A percentile compares a stretch with the other conserved stretches of the same genome.
phyloP scores from a whole-genome alignment of 2,113 vertebrate species.

The Mesembrinibis cayennensis region DNA sequence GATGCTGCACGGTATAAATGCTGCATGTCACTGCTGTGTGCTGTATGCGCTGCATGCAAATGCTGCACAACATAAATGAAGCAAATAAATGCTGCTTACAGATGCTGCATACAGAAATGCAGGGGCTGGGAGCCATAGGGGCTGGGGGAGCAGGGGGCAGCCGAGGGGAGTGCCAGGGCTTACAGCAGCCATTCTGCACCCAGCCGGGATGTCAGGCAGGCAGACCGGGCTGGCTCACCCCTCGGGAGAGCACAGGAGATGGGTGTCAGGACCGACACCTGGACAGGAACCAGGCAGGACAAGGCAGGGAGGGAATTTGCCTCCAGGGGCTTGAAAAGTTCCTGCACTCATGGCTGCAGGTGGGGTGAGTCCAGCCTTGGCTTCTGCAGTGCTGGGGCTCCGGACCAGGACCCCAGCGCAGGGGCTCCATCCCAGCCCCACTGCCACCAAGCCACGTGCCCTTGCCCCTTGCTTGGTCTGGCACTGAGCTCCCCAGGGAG shows the following conservation, averaged over 20 bases:
- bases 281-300: neutral
- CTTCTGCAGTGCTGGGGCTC: neutral
- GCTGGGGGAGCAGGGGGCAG: neutral
- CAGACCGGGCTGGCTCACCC: neutral
- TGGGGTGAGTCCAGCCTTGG: neutral
- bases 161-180: neutral
- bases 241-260: neutral
- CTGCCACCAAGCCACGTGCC: neutral
- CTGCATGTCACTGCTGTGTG: neutral
- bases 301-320: neutral
- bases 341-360: neutral
- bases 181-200: neutral
- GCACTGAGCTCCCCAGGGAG: neutral
- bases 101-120: neutral
- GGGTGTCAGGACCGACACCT: neutral
- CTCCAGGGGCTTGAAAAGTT: neutral
- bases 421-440: neutral
- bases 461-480: neutral
- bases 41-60: neutral
- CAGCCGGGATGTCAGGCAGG: too few species aligned
- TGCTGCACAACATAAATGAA: neutral
- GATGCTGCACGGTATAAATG: accelerated
- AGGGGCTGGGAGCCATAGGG: neutral
- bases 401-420: neutral
- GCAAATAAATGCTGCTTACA: neutral